Evolutionary conservation across 2,113 vertebrate genomes (phyloP).

Genomic region (Scomber scombrus): DNA sequence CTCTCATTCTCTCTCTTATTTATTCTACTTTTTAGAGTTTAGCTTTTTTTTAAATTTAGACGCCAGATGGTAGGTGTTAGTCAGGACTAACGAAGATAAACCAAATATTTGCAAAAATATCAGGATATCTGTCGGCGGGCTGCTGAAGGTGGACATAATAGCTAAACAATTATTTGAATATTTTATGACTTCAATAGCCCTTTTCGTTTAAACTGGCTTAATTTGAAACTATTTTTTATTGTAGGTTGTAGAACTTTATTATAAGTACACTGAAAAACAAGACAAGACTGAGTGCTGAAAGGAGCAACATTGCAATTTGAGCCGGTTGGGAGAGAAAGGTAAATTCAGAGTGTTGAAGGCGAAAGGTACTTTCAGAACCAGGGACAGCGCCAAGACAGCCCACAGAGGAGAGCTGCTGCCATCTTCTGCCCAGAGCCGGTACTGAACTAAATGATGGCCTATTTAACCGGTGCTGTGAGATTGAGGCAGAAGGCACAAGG

Average conservation of each 20-base stretch:
- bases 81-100: background rate
- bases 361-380: conserved; percentile 70
- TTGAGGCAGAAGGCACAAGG: background rate
- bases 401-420: conserved; percentile 71
- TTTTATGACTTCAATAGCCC: background rate
- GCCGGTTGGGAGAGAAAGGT: background rate
- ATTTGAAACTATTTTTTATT: background rate
- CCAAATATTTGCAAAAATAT: background rate
- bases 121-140: background rate
- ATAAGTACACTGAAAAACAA: background rate
- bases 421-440: conserved; percentile 66
- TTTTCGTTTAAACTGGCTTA: background rate
- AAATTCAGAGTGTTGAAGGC: background rate
- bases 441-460: background rate
- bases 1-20: background rate
- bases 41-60: background rate
- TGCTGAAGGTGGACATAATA: background rate
- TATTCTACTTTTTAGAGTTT: conserved; percentile 8
- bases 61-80: background rate
- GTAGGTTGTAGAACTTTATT: too few species aligned
- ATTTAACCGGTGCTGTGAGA: background rate
- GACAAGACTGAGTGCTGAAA: background rate
- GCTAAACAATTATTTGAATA: background rate
- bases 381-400: conserved; percentile 54
- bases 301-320: background rate